Percentiles rank a stretch among this genome's conserved stretches.
phyloP scores from a whole-genome alignment of 2,113 vertebrate genomes.

The Halichoerus grypus region DNA sequence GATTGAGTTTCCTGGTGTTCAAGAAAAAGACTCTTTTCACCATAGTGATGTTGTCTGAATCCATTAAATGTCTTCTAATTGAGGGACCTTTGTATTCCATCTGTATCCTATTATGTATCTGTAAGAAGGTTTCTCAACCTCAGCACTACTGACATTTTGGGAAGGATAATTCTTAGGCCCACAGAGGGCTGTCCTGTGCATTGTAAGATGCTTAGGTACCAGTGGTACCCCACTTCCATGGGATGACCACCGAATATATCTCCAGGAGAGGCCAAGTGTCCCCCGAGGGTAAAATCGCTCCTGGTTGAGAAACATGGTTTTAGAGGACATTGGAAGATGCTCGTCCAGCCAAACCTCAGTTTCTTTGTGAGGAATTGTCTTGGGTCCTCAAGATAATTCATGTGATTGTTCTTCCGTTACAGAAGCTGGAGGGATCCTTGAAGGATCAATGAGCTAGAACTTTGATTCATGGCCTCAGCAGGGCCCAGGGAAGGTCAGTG shows the following conservation, averaged over 20 bases:
- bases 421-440: neutral
- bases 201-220: no score
- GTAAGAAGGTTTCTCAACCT: neutral
- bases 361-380: neutral
- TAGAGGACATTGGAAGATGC: neutral
- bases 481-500: neutral
- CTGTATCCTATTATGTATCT: neutral
- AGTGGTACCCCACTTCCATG: rapidly evolving
- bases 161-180: no score
- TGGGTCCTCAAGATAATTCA: neutral
- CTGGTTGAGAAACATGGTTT: neutral
- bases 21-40: neutral
- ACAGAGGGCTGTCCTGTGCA: rapidly evolving
- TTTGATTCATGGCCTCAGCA: neutral
- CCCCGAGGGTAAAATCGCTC: rapidly evolving
- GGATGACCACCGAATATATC: neutral
- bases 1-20: neutral
- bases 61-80: neutral
- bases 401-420: rapidly evolving
- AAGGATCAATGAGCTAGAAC: neutral
- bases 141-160: rapidly evolving
- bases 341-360: no score
- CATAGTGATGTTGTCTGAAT: neutral
- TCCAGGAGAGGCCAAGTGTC: neutral
- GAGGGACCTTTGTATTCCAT: rapidly evolving